Conservation (phyloP, 2,888 invertebrate species). For the Heliconius charithonia region DNA sequence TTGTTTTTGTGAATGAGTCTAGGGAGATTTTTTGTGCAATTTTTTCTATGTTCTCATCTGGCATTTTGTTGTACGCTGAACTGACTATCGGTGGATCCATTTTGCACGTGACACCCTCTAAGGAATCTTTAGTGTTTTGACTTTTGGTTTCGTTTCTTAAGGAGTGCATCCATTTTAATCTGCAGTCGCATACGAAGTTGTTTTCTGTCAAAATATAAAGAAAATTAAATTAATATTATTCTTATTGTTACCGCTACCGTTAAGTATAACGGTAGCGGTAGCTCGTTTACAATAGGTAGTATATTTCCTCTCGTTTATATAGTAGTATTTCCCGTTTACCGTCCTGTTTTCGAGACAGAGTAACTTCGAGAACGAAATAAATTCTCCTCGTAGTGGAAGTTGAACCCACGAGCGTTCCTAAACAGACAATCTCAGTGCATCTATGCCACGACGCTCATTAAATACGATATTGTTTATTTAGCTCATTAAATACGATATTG, state of each 20-base stretch:
- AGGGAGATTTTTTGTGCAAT: slow-evolving; percentile 49
- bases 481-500: background rate
- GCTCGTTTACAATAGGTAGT: too few relatives aligned
- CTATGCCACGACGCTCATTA: too few relatives aligned
- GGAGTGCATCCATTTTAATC: slow-evolving; percentile 90
- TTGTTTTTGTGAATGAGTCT: slow-evolving; percentile 66
- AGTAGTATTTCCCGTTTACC: too few relatives aligned
- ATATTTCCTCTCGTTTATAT: too few relatives aligned
- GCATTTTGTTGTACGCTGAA: slow-evolving; percentile 78
- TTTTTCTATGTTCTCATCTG: slow-evolving; percentile 63
- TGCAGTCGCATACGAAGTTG: slow-evolving; percentile 92
- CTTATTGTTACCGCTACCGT: too few relatives aligned
- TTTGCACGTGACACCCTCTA: slow-evolving; percentile 89
- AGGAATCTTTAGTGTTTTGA: slow-evolving; percentile 85
- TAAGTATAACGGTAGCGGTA: too few relatives aligned
- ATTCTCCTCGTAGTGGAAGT: background rate
- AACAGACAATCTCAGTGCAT: too few relatives aligned
- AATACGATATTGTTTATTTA: background rate
- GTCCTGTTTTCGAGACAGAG: too few relatives aligned
- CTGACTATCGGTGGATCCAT: slow-evolving; percentile 82
- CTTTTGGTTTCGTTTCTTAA: slow-evolving; percentile 90
- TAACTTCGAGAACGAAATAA: too few relatives aligned
- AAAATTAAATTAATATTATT: background rate
- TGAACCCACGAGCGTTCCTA: background rate
- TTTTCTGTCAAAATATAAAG: slow-evolving; percentile 86